Percentiles rank a stretch among this genome's conserved stretches.
These are phyloP conservation scores for Vultur gryphus DNA, from an alignment of 2,797 vertebrate genomes.

Conservation along the genomic window DNA sequence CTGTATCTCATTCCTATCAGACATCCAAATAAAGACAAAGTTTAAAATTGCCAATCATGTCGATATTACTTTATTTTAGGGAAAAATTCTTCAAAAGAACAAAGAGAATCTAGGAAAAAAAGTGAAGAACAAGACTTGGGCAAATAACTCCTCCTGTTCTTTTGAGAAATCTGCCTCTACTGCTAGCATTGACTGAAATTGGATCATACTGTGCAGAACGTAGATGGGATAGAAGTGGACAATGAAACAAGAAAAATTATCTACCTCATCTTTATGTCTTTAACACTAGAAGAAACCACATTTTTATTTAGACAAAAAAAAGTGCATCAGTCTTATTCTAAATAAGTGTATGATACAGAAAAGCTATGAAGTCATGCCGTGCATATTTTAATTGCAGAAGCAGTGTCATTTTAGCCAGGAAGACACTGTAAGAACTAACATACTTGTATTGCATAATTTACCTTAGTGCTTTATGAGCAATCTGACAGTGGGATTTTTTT, in stretches of 20 bases:
- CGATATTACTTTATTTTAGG: not conserved
- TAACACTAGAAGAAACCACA: not conserved
- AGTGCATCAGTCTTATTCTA: not conserved
- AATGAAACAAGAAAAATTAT: not conserved
- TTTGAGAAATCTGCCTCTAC: not conserved
- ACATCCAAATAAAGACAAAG: not conserved
- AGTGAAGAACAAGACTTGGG: not conserved
- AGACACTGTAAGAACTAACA: not conserved
- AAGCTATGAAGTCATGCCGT: not conserved
- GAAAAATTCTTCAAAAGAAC: not conserved
- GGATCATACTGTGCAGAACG: not conserved
- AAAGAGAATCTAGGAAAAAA: not conserved
- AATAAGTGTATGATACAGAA: not conserved
- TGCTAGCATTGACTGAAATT: not conserved
- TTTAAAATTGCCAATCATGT: not conserved
- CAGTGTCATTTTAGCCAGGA: not conserved
- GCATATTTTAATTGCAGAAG: not conserved
- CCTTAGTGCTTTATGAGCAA: not conserved
- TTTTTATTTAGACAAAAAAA: not conserved
- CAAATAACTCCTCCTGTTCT: not conserved
- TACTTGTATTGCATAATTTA: not conserved
- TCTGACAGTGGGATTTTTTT: not conserved
- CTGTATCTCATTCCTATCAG: not conserved
- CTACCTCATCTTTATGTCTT: not conserved
- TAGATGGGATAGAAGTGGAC: not conserved